Percentiles rank a stretch among this genome's conserved stretches.
Evolutionary conservation across 2,888 invertebrate species (phyloP).

Genomic region (Reticulitermes lucifugus): DNA sequence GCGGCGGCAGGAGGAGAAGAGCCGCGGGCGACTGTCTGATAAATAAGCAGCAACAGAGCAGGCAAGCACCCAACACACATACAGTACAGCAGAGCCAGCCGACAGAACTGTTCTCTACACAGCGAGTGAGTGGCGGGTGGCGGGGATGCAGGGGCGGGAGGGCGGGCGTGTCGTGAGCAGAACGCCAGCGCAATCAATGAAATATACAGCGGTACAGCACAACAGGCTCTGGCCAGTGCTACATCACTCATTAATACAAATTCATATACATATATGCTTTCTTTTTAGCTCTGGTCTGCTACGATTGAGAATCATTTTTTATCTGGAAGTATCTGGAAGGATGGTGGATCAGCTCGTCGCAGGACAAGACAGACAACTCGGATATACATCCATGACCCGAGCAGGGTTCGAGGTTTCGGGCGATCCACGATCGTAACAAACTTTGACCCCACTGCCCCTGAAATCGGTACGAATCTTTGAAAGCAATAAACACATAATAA

Average conservation of each 20-base stretch:
- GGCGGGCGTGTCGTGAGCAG: constrained; percentile 40
- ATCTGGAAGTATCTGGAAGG: too few species aligned
- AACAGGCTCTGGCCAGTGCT: background rate
- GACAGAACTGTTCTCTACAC: constrained; percentile 22
- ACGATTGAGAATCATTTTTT: too few species aligned
- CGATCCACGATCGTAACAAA: too few species aligned
- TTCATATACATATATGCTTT: too few species aligned
- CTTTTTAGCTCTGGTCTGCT: too few species aligned
- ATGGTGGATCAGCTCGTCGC: too few species aligned
- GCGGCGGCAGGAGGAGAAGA: constrained; percentile 11
- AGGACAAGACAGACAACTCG: too few species aligned
- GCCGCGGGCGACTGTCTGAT: background rate
- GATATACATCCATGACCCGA: too few species aligned
- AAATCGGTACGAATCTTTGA: too few species aligned
- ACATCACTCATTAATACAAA: background rate
- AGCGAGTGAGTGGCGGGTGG: constrained; percentile 17
- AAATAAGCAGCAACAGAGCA: constrained; percentile 16
- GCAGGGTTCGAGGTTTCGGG: too few species aligned
- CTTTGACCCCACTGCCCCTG: too few species aligned
- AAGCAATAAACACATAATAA: too few species aligned
- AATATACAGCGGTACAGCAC: constrained; percentile 50
- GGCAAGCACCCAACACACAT: background rate
- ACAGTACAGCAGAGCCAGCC: constrained; percentile 14
- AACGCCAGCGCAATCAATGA: constrained; percentile 55
- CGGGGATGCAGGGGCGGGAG: background rate